Evolutionary conservation across 2,888 invertebrate genomes (phyloP).

Genomic region (Pemphredon lugubris): DNA sequence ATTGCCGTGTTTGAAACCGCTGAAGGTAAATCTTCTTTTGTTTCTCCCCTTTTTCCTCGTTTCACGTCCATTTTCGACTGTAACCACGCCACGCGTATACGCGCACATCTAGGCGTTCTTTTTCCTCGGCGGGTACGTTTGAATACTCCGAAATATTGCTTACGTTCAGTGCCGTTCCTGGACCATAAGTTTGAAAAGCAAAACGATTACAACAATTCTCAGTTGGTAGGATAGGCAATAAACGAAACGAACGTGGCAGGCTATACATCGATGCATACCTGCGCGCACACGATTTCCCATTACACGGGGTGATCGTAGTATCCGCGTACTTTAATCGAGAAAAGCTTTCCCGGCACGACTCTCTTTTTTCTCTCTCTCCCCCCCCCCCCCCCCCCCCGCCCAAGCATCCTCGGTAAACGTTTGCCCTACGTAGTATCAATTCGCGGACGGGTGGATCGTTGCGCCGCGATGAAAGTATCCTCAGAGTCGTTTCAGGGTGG

Average conservation of each 20-base stretch:
- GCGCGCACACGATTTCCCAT: constrained; percentile 12
- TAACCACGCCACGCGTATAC: background rate
- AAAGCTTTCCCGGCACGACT: constrained; percentile 28
- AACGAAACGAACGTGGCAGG: background rate
- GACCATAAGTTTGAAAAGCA: background rate
- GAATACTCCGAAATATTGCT: too few relatives aligned
- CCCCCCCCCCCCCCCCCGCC: background rate
- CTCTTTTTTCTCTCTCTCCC: constrained; percentile 8
- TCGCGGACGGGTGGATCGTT: constrained; percentile 35
- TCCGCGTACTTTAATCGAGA: constrained; percentile 37
- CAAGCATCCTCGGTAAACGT: constrained; percentile 46
- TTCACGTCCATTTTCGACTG: background rate
- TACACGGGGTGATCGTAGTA: background rate
- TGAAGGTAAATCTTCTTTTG: constrained; percentile 19
- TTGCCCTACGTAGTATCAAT: constrained; percentile 48
- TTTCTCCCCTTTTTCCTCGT: background rate
- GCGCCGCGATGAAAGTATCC: constrained; percentile 36
- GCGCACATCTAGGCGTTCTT: too few relatives aligned
- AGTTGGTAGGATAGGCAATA: background rate
- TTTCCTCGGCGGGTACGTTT: too few relatives aligned
- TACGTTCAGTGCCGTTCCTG: background rate
- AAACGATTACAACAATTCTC: background rate
- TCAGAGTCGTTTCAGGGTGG: constrained; percentile 38
- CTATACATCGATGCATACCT: background rate
- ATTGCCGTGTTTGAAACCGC: constrained; percentile 6